Base-by-base conservation (phyloP, 2,797 vertebrate genomes). In the Microchirus variegatus region DNA sequence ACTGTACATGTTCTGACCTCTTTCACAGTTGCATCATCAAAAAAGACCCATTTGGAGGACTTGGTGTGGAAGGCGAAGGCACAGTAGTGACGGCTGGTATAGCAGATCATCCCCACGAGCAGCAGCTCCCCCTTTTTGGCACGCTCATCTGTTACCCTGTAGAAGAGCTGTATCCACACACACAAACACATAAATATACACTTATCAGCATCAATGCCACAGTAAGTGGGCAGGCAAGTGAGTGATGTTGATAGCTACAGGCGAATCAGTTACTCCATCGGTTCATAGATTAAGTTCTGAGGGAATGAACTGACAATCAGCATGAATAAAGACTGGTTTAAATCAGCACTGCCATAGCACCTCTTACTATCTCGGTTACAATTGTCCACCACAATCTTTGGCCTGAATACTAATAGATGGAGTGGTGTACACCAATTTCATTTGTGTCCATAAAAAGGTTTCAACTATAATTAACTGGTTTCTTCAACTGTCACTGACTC, bases 11-110 rank as follows among this genome's bases (percentile, higher is more conserved):
- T 5, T 59, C 85, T 89, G 82, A 97, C 98, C 95, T 99, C 98
- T 90, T 99, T 99, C 13, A 99, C 98, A n/a, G 94, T 97, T 59
- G 98, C 98, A 26, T 99, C 98, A 70, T 99, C 98, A 78, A 99
- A 99, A 75, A 98, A 95, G 63, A 99, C 92, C 98, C 98, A 99
- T 73, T 97, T 97, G 88, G 96, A 94, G 58, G 94, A 96, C 90
- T 96, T 98, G 58, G 96, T 98, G 82, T 99, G 97, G 83, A 95
- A 96, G 68, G 97, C 93, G 70, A 99, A 99, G 94, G 97, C 93
- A 93, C 97, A 99, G 73, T 99, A 99, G 87, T 99, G 98, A 77
- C 90, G 92, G 85, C 95, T 99, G 63, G 94, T 93, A 80, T 97
- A 99, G 89, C 98, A 99, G 91, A 99, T 98, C 95, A 99, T 94